These are phyloP conservation scores for Euphydryas editha DNA, from an alignment of 2,888 invertebrate genomes.

Conservation along the genomic window DNA sequence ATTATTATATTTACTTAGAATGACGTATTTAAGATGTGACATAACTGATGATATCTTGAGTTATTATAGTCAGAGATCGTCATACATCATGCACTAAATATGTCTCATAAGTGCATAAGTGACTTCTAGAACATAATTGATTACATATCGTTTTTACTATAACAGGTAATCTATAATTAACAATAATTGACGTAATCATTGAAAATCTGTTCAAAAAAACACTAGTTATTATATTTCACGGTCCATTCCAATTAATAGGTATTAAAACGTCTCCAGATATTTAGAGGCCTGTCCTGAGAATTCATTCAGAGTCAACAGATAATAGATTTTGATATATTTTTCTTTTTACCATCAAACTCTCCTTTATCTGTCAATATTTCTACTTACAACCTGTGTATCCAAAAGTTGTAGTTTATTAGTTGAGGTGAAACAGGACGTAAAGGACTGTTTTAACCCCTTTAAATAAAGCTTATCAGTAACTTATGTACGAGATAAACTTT, in stretches of 20 bases:
- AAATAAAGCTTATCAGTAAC: no score
- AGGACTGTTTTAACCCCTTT: no score
- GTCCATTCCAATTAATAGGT: background rate
- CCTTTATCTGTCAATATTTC: no score
- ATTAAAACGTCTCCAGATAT: background rate
- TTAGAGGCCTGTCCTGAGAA: no score
- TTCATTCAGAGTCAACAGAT: no score
- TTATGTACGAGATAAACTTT: no score
- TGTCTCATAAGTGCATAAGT: conserved; percentile 4
- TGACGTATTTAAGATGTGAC: background rate
- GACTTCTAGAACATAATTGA: background rate
- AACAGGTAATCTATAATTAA: conserved; percentile 1
- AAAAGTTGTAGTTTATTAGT: no score
- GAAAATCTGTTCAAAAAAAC: background rate
- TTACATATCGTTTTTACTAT: background rate
- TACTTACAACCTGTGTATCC: no score
- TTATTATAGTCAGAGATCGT: background rate
- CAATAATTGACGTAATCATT: background rate
- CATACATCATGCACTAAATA: conserved; percentile 11
- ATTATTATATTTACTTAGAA: background rate
- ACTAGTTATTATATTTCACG: background rate
- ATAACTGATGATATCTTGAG: background rate
- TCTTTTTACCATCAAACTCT: no score
- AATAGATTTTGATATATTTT: no score
- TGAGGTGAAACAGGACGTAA: no score